Base-by-base conservation (phyloP, 2,888 invertebrate species). In the Timandra comae region DNA sequence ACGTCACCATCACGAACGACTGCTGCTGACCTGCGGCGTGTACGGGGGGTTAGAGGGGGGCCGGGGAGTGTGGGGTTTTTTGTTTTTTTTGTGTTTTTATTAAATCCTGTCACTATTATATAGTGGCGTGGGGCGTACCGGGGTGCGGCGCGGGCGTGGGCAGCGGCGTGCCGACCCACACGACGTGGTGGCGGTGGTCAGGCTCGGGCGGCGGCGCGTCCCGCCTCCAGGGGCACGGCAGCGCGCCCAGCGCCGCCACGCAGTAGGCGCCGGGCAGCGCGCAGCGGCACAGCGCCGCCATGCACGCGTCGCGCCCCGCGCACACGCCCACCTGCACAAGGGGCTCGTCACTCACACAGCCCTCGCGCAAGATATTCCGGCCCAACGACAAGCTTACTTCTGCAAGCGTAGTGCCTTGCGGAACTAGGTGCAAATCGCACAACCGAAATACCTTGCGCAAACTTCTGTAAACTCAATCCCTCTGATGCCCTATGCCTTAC, bases 251-350 rank as follows among this genome's bases (percentile, higher is more conserved):
- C 25, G 97, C 94, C 2, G 96, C 95, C 51, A 97, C 89, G 38
- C 96, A 95, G 84, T 98, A 98, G 80, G 96, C 96, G 1, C 97
- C 96, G 1, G 98, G 99, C 48, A 99, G 87, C 0, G 98, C 97
- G n/a, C 95, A 94, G 68, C 97, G 96, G 74, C 99, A 99, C 57
- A 99, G 91, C 2, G 98, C 94, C 27, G 95, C 94, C 26, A 98
- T 93, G 65, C 97, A 97, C 24, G 98, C 97, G 85, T 99, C 98
- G 19, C 98, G 90, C 0, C 97, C 95, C 8, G 89, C 89, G 1
- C 45, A 39, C 51, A 70, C 76, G 1, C 80, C 74, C 59, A 73
- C 72, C 82, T 82, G 43, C n/a, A n/a, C n/a, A n/a, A n/a, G n/a
- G n/a, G n/a, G n/a, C n/a, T n/a, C n/a, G n/a, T n/a, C n/a, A n/a